A percentile compares a stretch with the other conserved stretches of the same genome.
These are phyloP conservation scores for Hassar affinis DNA, from an alignment of 2,113 vertebrate species.

Conservation along the genomic window DNA sequence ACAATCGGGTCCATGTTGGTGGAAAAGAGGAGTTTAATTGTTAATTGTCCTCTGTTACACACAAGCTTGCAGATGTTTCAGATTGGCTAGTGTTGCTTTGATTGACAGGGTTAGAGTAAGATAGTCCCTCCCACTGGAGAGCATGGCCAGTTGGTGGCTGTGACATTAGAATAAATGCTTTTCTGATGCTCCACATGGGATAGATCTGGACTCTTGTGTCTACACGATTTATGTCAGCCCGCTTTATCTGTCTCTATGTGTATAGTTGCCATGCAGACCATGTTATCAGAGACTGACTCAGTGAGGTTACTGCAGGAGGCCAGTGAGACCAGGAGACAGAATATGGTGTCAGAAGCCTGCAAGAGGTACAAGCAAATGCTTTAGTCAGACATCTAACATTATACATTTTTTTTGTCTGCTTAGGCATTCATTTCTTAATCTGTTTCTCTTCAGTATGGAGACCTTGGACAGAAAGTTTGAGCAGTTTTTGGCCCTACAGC, in stretches of 20 bases:
- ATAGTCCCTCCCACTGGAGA: neutral
- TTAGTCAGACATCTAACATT: neutral
- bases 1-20: too few relatives aligned
- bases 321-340: constrained; percentile 79
- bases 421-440: neutral
- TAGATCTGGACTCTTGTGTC: neutral
- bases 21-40: too few relatives aligned
- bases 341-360: constrained; percentile 81
- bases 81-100: neutral
- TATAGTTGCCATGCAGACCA: constrained; percentile 92
- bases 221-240: neutral
- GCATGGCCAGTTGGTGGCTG: neutral
- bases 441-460: constrained; percentile 76
- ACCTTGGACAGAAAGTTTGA: constrained; percentile 87
- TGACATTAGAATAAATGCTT: neutral
- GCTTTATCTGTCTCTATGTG: constrained; percentile 19
- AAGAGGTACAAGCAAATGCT: constrained; percentile 74
- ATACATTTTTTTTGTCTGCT: neutral
- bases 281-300: constrained; percentile 84
- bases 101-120: neutral
- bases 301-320: constrained; percentile 81
- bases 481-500: constrained; percentile 84
- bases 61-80: neutral
- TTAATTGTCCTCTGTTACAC: neutral
- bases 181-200: neutral